phyloP scores from a whole-genome alignment of 1,140 invertebrate species.

The Macrotrachela quadricornifera region DNA sequence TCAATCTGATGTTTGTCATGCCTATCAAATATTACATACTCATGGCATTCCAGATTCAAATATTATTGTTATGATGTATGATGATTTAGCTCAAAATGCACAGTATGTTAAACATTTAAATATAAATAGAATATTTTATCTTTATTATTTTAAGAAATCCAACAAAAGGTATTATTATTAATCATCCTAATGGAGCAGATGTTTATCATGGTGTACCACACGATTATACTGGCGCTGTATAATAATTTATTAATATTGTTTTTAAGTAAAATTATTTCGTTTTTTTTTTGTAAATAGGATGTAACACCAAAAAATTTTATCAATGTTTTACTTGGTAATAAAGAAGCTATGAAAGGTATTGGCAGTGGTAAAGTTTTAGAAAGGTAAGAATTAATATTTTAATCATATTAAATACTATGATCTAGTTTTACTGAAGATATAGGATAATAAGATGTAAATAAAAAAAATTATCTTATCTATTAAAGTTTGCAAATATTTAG shows the following conservation, averaged over 20 bases:
- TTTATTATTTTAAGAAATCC: conserved; percentile 33
- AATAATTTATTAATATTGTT: not conserved
- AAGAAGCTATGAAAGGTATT: conserved; percentile 25
- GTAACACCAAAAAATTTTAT: conserved; percentile 38
- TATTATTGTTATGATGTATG: conserved; percentile 44
- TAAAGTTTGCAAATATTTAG: too few relatives aligned
- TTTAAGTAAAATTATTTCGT: conserved; percentile 1
- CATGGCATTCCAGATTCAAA: conserved; percentile 39
- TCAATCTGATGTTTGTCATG: conserved; percentile 42
- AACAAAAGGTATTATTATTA: conserved; percentile 37
- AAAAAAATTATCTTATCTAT: too few relatives aligned
- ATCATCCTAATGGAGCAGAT: conserved; percentile 37
- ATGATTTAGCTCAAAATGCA: conserved; percentile 38
- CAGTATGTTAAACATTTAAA: conserved; percentile 22
- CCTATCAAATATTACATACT: conserved; percentile 38
- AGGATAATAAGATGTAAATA: too few relatives aligned
- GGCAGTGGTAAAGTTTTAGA: conserved; percentile 37
- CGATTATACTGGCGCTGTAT: conserved; percentile 37
- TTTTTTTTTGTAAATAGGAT: conserved; percentile 18
- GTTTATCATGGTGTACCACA: conserved; percentile 39
- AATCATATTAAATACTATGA: too few relatives aligned
- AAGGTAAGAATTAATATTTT: conserved; percentile 25
- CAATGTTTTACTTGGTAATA: conserved; percentile 36
- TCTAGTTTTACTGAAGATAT: too few relatives aligned
- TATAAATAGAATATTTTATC: not conserved